phyloP scores from a whole-genome alignment of 2,113 vertebrate species.

The Esox niger region DNA sequence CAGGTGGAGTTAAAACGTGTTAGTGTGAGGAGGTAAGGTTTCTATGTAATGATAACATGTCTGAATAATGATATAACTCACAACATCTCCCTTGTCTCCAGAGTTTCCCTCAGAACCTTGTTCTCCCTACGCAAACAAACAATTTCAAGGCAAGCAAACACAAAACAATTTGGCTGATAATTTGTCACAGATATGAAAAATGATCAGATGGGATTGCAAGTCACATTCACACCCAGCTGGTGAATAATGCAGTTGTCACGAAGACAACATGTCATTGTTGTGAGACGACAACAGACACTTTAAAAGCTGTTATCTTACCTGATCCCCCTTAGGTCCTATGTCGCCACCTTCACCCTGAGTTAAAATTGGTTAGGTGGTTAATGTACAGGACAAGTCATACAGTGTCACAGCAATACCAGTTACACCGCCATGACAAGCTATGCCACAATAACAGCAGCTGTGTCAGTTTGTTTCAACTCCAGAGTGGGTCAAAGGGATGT shows the following conservation, averaged over 20 bases:
- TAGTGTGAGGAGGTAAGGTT: background rate
- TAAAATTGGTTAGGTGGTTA: no score
- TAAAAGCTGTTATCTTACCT: slow-evolving; percentile 69
- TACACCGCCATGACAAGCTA: background rate
- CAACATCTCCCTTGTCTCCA: slow-evolving; percentile 87
- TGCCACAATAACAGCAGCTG: background rate
- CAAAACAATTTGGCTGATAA: background rate
- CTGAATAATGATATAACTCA: slow-evolving; percentile 70
- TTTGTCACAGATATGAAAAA: background rate
- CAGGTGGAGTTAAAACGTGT: background rate
- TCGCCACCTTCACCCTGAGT: slow-evolving; percentile 87
- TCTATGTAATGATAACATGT: background rate
- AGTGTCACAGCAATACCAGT: background rate
- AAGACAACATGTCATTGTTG: slow-evolving; percentile 3
- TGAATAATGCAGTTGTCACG: background rate
- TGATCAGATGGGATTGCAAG: no score
- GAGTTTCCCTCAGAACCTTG: slow-evolving; percentile 89
- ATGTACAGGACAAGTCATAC: no score
- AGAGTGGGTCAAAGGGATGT: slow-evolving; percentile 41
- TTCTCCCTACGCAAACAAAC: slow-evolving; percentile 69
- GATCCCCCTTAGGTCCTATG: slow-evolving; percentile 87
- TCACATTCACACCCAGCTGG: background rate
- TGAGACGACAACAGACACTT: background rate
- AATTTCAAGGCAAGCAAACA: background rate
- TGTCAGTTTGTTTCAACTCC: slow-evolving; percentile 12